Percentiles rank a stretch among this genome's conserved stretches.
These are phyloP conservation scores for Psophia crepitans DNA, from an alignment of 2,113 vertebrate species.

Conservation along the genomic window DNA sequence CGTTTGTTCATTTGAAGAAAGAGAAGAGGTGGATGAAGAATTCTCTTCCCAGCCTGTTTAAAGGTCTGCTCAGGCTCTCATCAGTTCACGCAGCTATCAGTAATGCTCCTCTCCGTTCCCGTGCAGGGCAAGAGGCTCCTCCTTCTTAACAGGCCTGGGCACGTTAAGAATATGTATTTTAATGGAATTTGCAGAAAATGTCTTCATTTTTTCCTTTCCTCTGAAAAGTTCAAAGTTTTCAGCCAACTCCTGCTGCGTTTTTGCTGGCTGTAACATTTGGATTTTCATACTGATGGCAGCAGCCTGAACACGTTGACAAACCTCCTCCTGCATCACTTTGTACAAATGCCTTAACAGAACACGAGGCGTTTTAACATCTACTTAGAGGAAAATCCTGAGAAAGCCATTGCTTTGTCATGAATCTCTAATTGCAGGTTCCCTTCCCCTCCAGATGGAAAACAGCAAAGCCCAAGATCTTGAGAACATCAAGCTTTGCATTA, in stretches of 20 bases:
- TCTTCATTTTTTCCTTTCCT: neutral
- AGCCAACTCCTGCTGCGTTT: neutral
- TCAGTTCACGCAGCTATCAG: neutral
- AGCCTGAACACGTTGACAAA: neutral
- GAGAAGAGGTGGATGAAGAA: neutral
- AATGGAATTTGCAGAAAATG: neutral
- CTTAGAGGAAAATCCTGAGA: neutral
- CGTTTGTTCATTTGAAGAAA: neutral
- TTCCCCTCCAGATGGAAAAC: neutral
- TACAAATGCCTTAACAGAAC: neutral
- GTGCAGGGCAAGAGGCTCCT: neutral
- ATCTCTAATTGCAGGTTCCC: neutral
- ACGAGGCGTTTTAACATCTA: neutral
- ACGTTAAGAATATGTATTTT: rapidly evolving
- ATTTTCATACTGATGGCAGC: neutral
- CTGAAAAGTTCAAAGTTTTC: neutral
- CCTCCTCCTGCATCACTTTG: neutral
- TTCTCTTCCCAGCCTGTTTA: neutral
- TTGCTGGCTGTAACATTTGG: neutral
- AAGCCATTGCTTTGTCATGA: neutral
- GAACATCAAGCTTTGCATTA: neutral
- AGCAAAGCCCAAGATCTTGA: neutral
- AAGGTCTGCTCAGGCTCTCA: neutral
- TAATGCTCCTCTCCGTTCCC: neutral
- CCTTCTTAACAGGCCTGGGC: neutral